Conservation (phyloP, 37 sponge, comb jelly and placozoan genomes). For the Tethya wilhelma region DNA sequence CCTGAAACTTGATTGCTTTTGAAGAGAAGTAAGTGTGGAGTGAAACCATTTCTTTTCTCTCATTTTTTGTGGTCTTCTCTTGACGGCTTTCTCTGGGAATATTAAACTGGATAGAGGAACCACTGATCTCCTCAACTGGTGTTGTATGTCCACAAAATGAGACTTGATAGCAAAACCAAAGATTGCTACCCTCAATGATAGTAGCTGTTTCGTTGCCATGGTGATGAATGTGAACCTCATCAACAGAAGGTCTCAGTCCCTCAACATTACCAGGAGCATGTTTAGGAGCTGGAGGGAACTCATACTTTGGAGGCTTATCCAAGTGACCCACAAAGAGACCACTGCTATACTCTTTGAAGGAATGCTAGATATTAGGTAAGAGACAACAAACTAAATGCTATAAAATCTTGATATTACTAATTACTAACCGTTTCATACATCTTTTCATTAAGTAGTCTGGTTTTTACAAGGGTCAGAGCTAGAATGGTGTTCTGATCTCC, state of each 20-base stretch:
- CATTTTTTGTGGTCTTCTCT: not conserved
- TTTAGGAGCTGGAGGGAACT: not conserved
- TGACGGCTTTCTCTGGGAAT: not conserved
- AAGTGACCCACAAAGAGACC: not conserved
- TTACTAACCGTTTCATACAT: too few species aligned
- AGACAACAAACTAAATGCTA: not conserved
- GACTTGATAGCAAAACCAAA: conserved; percentile 29
- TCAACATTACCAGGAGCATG: not conserved
- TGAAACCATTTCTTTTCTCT: not conserved
- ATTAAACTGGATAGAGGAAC: conserved; percentile 18
- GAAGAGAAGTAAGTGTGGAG: conserved; percentile 11
- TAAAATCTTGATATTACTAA: too few species aligned
- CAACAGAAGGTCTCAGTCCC: not conserved
- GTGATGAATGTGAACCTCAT: conserved; percentile 1
- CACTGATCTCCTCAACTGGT: not conserved
- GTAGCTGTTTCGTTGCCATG: conserved; percentile 14
- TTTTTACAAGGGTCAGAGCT: too few species aligned
- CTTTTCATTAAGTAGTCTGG: too few species aligned
- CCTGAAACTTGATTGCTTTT: not conserved
- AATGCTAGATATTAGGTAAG: conserved; percentile 2
- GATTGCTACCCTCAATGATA: conserved; percentile 24
- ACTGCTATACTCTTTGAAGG: not conserved
- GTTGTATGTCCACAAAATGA: conserved; percentile 9
- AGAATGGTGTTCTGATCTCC: too few species aligned
- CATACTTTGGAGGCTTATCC: conserved; percentile 10